Conservation (phyloP, 2,888 invertebrate genomes). For the Erebia palarica region DNA sequence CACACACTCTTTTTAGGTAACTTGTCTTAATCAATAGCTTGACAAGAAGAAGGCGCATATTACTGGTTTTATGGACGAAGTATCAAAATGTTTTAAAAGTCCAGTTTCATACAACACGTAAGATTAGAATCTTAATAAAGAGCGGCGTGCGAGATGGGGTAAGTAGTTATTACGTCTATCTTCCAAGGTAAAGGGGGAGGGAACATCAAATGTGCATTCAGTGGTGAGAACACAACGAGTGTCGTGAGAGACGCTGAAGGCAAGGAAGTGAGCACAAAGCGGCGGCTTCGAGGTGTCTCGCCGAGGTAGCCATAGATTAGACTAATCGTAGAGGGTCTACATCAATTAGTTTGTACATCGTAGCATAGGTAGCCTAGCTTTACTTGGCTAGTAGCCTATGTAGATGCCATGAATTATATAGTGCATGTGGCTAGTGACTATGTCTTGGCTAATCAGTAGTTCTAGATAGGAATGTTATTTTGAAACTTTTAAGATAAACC, state of each 20-base stretch:
- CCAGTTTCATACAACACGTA: not conserved
- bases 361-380: not conserved
- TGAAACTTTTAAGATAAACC: no score
- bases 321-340: conserved; percentile 26
- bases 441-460: no score
- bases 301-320: conserved; percentile 40
- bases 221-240: conserved; percentile 49
- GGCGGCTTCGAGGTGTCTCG: conserved; percentile 58
- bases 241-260: conserved; percentile 53
- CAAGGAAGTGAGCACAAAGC: conserved; percentile 64
- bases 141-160: conserved; percentile 29
- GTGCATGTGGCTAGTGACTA: no score
- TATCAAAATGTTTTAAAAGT: not conserved
- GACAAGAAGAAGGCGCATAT: no score
- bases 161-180: conserved; percentile 40
- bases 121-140: conserved; percentile 26
- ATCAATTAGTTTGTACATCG: not conserved
- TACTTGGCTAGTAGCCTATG: not conserved
- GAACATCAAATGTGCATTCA: conserved; percentile 64
- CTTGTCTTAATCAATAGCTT: no score
- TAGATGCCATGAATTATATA: no score
- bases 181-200: conserved; percentile 31
- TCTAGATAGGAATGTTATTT: no score
- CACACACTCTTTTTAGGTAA: no score
- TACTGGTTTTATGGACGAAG: no score